Evolutionary conservation across 2,113 vertebrate species (phyloP).

Genomic region (Pygoscelis adeliae): DNA sequence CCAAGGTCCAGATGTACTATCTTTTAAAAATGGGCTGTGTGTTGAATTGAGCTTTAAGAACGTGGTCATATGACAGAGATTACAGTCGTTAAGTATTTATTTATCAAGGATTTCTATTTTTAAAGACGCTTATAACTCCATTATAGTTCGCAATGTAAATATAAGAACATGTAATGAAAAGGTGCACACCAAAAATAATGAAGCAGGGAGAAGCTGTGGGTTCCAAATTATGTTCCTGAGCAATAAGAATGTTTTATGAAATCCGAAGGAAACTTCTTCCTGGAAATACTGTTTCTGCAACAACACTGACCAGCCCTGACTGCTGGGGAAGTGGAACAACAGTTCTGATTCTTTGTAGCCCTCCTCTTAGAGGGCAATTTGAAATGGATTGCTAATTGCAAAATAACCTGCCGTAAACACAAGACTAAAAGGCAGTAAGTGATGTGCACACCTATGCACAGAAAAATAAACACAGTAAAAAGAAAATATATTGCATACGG

Average conservation of each 20-base stretch:
- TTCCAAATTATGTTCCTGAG: slow-evolving; percentile 38
- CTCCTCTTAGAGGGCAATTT: not conserved
- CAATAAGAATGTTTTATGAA: slow-evolving; percentile 24
- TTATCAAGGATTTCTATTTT: slow-evolving; percentile 49
- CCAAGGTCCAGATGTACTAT: not conserved
- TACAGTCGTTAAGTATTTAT: slow-evolving; percentile 46
- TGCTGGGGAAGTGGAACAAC: not conserved
- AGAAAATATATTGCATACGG: not conserved
- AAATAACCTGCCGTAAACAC: not conserved
- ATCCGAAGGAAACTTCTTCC: slow-evolving; percentile 19
- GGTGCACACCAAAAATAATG: not conserved
- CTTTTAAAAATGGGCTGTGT: not conserved
- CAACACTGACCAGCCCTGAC: not conserved
- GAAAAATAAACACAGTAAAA: not conserved
- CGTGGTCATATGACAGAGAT: slow-evolving; percentile 39
- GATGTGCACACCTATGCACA: not conserved
- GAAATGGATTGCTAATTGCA: not conserved
- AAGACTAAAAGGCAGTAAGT: not conserved
- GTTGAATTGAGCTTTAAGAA: slow-evolving; percentile 19
- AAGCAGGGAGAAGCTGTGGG: not conserved
- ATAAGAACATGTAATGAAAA: slow-evolving; percentile 41
- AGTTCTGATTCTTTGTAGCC: not conserved
- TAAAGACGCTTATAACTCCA: slow-evolving; percentile 42
- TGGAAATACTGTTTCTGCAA: slow-evolving; percentile 50
- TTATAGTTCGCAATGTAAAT: not conserved